Evolutionary conservation across 2,113 vertebrate genomes (phyloP), one percentile per base, ranked within the genome.

Genomic region (Lichenostomus cassidix): DNA sequence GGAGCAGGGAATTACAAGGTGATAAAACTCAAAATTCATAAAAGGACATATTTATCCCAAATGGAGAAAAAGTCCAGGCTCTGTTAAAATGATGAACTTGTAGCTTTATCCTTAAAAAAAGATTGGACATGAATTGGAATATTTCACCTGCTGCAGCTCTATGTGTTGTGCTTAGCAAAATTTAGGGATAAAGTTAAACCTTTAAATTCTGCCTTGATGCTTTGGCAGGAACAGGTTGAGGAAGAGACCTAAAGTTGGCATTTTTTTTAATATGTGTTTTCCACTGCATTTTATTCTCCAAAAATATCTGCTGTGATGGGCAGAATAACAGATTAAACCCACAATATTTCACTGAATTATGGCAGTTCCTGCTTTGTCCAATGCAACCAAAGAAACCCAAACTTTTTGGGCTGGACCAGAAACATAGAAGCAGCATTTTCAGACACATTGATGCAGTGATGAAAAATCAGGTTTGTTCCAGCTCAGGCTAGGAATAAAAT

Each of bases 1-100:
- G 52, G 44, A 91, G 73, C 55, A 50, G 3, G 5, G 60, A 92
- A 91, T 78, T 59, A 68, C 92, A 82, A 84, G 84, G 81, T 63
- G 62, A n/a, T 63, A 60, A 74, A 81, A 67, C 74, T 59, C 15
- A n/a, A 49, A 25, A 87, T 58, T 75, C 41, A 50, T 64, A 22
- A 52, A 21, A 44, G 73, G 39, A 33, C 2, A 3, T 16, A 59
- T 75, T 78, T 76, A 79, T 52, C 82, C 70, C 53, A 65, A 76
- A 27, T 5, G 28, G 7, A 85, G 46, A 21, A 73, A 33, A 69
- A 76, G 12, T 9, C 62, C 74, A 47, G 85, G 31, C 44, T 60
- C 65, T 42, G 5, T 15, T 64, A 37, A 47, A 82, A 90, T 14
- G 14, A 47, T 22, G 55, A 64, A 19, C 15, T 50, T 33, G 53